Conservation (phyloP, 2,797 vertebrate species). For the Anguilla anguilla region DNA sequence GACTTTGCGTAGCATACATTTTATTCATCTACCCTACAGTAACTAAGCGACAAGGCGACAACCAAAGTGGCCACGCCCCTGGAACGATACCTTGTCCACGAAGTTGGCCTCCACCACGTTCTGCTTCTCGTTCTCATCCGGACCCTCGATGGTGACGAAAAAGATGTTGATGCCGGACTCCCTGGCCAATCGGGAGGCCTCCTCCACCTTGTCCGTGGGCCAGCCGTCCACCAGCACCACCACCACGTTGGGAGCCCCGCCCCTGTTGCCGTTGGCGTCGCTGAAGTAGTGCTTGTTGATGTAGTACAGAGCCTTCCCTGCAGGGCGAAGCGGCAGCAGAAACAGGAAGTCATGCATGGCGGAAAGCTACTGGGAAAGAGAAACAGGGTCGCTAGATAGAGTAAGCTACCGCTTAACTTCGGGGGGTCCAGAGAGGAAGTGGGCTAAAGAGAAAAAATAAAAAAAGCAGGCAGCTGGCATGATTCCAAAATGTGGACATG, state of each 20-base stretch:
- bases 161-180: constrained; percentile 83
- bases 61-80: neutral
- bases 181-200: constrained; percentile 72
- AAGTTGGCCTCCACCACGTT: constrained; percentile 70
- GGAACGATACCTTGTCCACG: constrained; percentile 71
- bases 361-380: neutral
- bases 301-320: constrained; percentile 77
- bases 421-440: neutral
- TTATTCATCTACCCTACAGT: neutral
- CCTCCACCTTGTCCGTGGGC: constrained; percentile 77
- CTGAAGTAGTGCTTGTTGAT: constrained; percentile 76
- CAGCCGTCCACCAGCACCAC: constrained; percentile 78
- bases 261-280: constrained; percentile 75
- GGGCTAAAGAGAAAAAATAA: neutral
- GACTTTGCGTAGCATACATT: neutral
- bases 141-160: constrained; percentile 78
- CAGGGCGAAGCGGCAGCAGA: constrained; percentile 23
- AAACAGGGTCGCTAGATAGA: neutral
- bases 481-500: neutral
- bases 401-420: neutral
- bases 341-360: neutral
- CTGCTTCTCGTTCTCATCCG: constrained; percentile 72
- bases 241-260: constrained; percentile 72
- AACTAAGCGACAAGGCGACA: neutral
- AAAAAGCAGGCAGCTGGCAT: neutral